Base-by-base conservation (phyloP, 1,140 invertebrate genomes). In the Gryllus bimaculatus region DNA sequence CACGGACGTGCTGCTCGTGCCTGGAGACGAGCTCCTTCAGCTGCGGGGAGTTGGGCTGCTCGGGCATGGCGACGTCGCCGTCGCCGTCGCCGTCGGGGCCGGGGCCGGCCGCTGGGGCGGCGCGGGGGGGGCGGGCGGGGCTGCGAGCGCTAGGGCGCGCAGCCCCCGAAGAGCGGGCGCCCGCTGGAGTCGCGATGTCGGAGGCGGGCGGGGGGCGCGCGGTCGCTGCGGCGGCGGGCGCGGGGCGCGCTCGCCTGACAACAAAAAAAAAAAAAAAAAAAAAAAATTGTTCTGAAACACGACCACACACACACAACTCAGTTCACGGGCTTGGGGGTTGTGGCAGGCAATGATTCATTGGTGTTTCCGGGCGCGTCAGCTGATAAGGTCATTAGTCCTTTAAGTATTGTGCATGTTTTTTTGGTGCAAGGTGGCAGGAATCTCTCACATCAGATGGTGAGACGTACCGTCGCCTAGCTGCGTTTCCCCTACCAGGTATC, bases 81-180 rank as follows among this genome's bases (percentile, higher is more conserved):
- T 78, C 76, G 73, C 73, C 75, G 8, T 75, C 78, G 75, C 66
- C 77, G 48, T 21, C 48, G 10, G 75, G 26, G 26, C 75, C 39
- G 13, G 7, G 13, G 8, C 0, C 21, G 8, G 20, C 5, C 75
- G 4, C 48, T 21, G 20, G 66, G 54, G 66, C 49, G 20, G 66
- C 78, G 66, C 49, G 8, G n/a, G 26, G 1, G 26, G 1, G 18
- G 77, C 8, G 54, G 48, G 8, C 47, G 79, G 26, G 7, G 39
- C 47, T 15, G 66, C 15, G 8, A 15, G 74, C 73, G 83, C 80
- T 6, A 84, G 81, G 20, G 84, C 84, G 76, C 79, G 81, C 20
- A 84, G 4, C 80, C 80, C 21, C 84, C 84, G 76, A 85, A 85
- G 49, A 85, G 79, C n/a, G 83, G 83, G 78, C 82, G 79, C 12